Base-by-base conservation (phyloP, 2,113 vertebrate genomes). In the Progne subis region DNA sequence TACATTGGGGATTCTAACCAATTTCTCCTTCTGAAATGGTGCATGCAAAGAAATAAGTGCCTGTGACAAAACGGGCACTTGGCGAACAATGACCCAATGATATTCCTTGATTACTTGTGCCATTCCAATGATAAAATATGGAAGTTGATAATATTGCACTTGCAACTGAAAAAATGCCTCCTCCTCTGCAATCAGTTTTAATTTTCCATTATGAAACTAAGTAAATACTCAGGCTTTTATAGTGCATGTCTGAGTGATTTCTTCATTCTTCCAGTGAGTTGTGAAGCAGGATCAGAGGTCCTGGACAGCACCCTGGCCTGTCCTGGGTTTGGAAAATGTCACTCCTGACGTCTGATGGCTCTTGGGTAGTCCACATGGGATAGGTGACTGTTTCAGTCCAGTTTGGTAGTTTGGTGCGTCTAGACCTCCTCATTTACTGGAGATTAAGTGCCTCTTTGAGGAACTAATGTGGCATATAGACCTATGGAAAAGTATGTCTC, bases 121-220 rank as follows among this genome's bases (percentile, higher is more conserved):
- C 76, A 77, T 86, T 88, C 69, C 85, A 87, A 26, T 5, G 86
- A 92, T 91, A 90, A 94, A 91, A 90, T 76, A 61, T 39, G 69
- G 80, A 91, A 82, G 53, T 44, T 78, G 93, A 80, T 84, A 88
- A 75, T 94, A 86, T 34, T 90, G 32, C 59, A 77, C 56, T 83
- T 77, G 88, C 78, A 57, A 43, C 44, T 64, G 81, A 91, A 95
- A 94, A 96, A 82, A 39, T 56, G n/a, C 47, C 76, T 52, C 69
- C 85, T 96, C 43, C 80, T 92, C 53, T 84, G 84, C 90, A 90
- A 50, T 92, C 90, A 53, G 85, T 96, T 87, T 56, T 86, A 60
- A 59, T 88, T 86, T 92, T 97, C 90, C 49, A 71, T 93, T 97
- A 92, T 10, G 43, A 95, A 95, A 93, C 29, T 4, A 50, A 92